Base-by-base conservation (phyloP, 2,797 vertebrate species). In the Paedocypris micromegethes region DNA sequence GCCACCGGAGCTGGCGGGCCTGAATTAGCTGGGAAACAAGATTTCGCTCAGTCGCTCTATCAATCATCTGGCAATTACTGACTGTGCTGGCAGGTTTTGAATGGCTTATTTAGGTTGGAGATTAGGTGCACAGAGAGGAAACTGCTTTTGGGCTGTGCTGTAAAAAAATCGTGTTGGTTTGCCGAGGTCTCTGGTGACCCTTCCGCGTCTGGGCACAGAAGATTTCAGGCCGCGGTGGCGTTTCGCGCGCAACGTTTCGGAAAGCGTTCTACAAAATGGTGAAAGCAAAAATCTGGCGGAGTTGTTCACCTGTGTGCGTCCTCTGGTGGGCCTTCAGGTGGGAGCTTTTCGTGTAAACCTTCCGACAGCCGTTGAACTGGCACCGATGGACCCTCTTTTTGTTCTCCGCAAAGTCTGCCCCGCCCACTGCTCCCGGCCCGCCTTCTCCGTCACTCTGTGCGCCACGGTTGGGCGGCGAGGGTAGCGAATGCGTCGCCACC, bases 271-370 rank as follows among this genome's bases (percentile, higher is more conserved):
- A 9, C 9, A 70, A 51, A 57, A 39, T 41, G 9, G 37, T 52
- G 52, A 63, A 64, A 37, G 49, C 38, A 53, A 63, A 23, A 49
- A 57, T 6, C 4, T 23, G 39, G 46, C 55, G 42, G 7, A 40
- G 38, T 53, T 51, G 62, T 88, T 88, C 88, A 98, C 95, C 97
- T 91, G 97, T 99, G 82, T 98, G 96, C 79, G 96, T 99, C 88
- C 97, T 95, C 91, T 98, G 96, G 85, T 99, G 96, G 82, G 96
- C 96, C 89, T 98, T 98, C 85, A 99, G 88, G 84, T 99, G 97
- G 82, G 97, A 99, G 86, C 97, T 99, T 91, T 99, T 99, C 86
- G 97, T 99, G 87, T 99, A 99, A 83, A 99, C 97, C 88, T 99
- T 99, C 82, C 97, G 91, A 88, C 97, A 99, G 81, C 96, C 97